A percentile compares a stretch with the other conserved stretches of the same genome.
Evolutionary conservation across 2,888 invertebrate genomes (phyloP).

Genomic region (Cloeon dipterum): DNA sequence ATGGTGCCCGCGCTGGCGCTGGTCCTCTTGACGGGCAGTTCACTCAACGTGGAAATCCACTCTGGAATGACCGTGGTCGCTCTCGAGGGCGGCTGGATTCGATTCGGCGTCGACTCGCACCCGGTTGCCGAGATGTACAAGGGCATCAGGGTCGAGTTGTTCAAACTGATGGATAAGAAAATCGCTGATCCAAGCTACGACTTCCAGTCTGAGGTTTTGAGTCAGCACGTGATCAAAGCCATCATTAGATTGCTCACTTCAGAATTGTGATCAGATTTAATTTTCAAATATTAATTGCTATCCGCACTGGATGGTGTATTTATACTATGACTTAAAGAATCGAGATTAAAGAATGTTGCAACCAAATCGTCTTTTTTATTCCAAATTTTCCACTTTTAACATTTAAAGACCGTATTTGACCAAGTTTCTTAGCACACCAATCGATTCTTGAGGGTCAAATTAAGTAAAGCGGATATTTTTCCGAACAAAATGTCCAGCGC

Average conservation of each 20-base stretch:
- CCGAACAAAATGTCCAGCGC: too few relatives aligned
- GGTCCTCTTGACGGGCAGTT: conserved; percentile 42
- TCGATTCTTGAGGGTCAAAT: too few relatives aligned
- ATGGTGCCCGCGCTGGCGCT: conserved; percentile 55
- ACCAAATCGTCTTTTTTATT: too few relatives aligned
- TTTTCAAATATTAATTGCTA: too few relatives aligned
- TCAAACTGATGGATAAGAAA: conserved; percentile 57
- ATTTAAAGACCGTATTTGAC: too few relatives aligned
- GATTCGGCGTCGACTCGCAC: conserved; percentile 52
- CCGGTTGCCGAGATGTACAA: conserved; percentile 68
- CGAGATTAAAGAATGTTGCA: too few relatives aligned
- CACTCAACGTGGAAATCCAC: conserved; percentile 44
- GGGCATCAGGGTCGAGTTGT: conserved; percentile 48
- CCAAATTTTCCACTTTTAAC: too few relatives aligned
- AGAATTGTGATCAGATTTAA: conserved; percentile 16
- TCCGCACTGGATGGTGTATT: too few relatives aligned
- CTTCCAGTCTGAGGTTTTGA: conserved; percentile 30
- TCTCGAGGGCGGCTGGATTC: conserved; percentile 61
- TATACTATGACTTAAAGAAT: too few relatives aligned
- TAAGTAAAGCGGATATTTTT: too few relatives aligned
- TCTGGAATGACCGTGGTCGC: conserved; percentile 48
- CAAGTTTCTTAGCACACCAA: too few relatives aligned
- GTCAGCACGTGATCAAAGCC: conserved; percentile 48
- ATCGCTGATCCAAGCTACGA: conserved; percentile 60
- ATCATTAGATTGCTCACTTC: conserved; percentile 45